These are phyloP conservation scores for Lates calcarifer DNA, from an alignment of 2,113 vertebrate genomes.

Conservation along the genomic window DNA sequence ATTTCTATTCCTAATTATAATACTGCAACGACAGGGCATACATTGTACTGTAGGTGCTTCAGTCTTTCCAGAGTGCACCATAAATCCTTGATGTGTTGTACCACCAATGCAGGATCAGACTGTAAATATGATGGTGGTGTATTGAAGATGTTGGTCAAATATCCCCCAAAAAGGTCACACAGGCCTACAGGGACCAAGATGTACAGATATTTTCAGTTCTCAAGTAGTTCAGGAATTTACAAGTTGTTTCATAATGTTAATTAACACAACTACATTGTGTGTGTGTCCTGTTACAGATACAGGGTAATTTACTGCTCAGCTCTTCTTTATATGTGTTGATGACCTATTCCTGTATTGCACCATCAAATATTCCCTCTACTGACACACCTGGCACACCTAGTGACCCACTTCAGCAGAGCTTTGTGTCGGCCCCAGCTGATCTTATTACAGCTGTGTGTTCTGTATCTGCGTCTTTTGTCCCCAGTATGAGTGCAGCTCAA, in stretches of 20 bases:
- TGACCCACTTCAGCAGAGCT: constrained; percentile 64
- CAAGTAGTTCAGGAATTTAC: too few relatives aligned
- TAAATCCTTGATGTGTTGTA: neutral
- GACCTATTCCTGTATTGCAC: neutral
- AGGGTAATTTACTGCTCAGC: neutral
- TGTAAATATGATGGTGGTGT: neutral
- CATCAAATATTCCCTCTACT: constrained; percentile 21
- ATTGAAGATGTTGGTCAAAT: neutral
- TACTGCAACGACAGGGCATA: too few relatives aligned
- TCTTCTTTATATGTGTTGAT: neutral
- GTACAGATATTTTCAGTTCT: neutral
- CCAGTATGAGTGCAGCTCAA: neutral
- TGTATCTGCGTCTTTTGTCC: constrained; percentile 9
- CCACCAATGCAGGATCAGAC: neutral
- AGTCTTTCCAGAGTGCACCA: neutral
- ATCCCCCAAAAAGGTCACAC: too few relatives aligned
- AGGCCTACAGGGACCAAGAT: neutral
- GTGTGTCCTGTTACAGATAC: neutral
- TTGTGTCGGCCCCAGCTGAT: constrained; percentile 36
- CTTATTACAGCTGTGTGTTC: constrained; percentile 11
- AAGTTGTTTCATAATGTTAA: too few relatives aligned
- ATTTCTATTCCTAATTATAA: too few relatives aligned
- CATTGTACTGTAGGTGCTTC: too few relatives aligned
- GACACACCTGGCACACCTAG: constrained; percentile 64
- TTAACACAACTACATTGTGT: too few relatives aligned